These are phyloP conservation scores for Cryptotis parvus DNA, from an alignment of 2,113 vertebrate genomes.

Conservation along the genomic window DNA sequence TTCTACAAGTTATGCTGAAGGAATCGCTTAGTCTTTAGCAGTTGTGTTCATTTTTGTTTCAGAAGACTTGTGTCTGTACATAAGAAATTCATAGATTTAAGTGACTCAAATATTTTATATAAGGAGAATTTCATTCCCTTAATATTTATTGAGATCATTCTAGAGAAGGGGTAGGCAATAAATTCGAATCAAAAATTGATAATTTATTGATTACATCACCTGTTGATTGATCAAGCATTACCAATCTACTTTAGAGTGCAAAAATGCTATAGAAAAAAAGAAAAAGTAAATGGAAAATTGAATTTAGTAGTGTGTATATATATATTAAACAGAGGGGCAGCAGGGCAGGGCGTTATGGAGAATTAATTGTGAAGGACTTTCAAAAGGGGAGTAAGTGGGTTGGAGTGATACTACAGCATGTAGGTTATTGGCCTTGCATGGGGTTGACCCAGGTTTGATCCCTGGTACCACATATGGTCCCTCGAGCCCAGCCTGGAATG, in stretches of 20 bases:
- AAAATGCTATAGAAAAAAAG: conserved; percentile 17
- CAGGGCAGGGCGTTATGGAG: neutral
- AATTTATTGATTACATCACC: neutral
- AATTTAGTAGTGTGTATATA: neutral
- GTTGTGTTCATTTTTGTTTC: conserved; percentile 36
- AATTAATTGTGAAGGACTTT: conserved; percentile 27
- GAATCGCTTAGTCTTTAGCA: neutral
- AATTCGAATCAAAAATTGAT: neutral
- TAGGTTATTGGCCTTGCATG: no score
- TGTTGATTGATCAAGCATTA: neutral
- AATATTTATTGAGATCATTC: conserved; percentile 9
- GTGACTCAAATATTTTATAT: neutral
- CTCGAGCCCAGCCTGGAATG: no score
- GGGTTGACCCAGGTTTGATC: no score
- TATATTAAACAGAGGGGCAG: neutral
- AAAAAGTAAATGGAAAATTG: neutral
- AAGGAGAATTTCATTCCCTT: neutral
- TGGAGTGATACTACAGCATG: neutral
- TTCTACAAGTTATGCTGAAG: neutral
- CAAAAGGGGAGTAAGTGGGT: neutral
- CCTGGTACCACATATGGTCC: no score
- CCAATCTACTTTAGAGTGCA: neutral
- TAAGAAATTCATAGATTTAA: neutral
- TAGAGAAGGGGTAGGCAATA: neutral
- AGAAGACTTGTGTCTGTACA: neutral